phyloP scores from a whole-genome alignment of 2,797 vertebrate species.

The Myripristis jacobus region DNA sequence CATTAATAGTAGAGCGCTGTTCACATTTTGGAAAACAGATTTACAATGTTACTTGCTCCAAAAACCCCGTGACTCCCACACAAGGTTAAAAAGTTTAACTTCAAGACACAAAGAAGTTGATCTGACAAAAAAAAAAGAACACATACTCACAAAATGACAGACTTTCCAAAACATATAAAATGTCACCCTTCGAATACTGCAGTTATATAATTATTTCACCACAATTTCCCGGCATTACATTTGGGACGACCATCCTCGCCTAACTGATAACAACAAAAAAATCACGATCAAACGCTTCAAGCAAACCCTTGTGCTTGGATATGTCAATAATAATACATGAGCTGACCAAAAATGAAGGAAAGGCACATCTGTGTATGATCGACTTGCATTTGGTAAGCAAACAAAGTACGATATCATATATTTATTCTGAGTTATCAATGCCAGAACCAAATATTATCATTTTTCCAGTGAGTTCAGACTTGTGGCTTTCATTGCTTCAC shows the following conservation, averaged over 20 bases:
- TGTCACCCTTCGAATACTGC: slow-evolving; percentile 14
- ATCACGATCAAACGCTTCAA: slow-evolving; percentile 30
- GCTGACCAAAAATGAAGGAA: slow-evolving; percentile 35
- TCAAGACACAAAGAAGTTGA: background rate
- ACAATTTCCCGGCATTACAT: slow-evolving; percentile 15
- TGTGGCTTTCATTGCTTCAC: slow-evolving; percentile 45
- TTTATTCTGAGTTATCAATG: slow-evolving; percentile 46
- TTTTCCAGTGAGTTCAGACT: slow-evolving; percentile 59
- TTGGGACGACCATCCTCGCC: slow-evolving; percentile 27
- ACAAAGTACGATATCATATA: slow-evolving; percentile 55
- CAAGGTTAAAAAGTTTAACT: slow-evolving; percentile 14
- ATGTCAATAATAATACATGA: slow-evolving; percentile 36
- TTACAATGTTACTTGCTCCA: background rate
- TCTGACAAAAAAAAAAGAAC: background rate
- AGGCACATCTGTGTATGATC: slow-evolving; percentile 65
- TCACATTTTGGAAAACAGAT: background rate
- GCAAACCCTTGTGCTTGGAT: slow-evolving; percentile 20
- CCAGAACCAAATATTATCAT: slow-evolving; percentile 60
- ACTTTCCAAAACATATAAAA: slow-evolving; percentile 26
- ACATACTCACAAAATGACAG: background rate
- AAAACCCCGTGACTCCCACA: background rate
- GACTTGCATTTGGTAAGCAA: slow-evolving; percentile 55
- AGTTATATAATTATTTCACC: slow-evolving; percentile 30
- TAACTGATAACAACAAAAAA: slow-evolving; percentile 19
- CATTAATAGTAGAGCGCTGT: no score